Evolutionary conservation across 1,140 invertebrate species (phyloP), one percentile per base, ranked within the genome.

Genomic region (Drosophila erecta): DNA sequence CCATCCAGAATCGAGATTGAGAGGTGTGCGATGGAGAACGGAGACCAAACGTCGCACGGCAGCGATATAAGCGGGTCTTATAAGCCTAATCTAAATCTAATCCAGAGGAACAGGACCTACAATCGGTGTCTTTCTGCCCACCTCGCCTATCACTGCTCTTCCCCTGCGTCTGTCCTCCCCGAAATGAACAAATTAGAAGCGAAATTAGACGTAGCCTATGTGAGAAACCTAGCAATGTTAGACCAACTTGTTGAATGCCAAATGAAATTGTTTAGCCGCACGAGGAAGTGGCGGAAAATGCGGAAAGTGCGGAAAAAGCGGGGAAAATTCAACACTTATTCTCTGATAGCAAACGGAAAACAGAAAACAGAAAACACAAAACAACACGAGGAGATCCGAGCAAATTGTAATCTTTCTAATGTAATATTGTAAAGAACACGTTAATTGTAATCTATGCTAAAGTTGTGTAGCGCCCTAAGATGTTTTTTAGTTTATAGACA

Each of bases 61-160:
- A 87, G 83, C 84, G 79, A 89, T 89, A 89, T 89, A 89, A 89
- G 84, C 84, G 85, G 84, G 84, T 89, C 84, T 89, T 89, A 89
- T 89, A 89, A 89, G 84, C 79, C 79, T 81, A 86, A 73, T 75
- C 77, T 87, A 76, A 44, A 64, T 50, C 50, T 60, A 76, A 57
- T 59, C 65, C 66, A 44, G 46, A 38, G 40, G 56, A 55, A 38
- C 15, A 61, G 44, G 41, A 50, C 56, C 54, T 12, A 12, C 27
- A 57, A 30, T 67, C 15, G 53, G 57, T 59, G 60, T 61, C 60
- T 50, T 61, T 58, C 20, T 55, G 11, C 11, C 56, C 73, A 47
- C 51, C 50, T 50, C 43, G 51, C 62, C 50, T 64, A 66, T 74
- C 53, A 67, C 61, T 76, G 73, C 71, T 75, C 65, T 46, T 73